Base-by-base conservation (phyloP, 2,797 vertebrate genomes). In the Uromys caudimaculatus region DNA sequence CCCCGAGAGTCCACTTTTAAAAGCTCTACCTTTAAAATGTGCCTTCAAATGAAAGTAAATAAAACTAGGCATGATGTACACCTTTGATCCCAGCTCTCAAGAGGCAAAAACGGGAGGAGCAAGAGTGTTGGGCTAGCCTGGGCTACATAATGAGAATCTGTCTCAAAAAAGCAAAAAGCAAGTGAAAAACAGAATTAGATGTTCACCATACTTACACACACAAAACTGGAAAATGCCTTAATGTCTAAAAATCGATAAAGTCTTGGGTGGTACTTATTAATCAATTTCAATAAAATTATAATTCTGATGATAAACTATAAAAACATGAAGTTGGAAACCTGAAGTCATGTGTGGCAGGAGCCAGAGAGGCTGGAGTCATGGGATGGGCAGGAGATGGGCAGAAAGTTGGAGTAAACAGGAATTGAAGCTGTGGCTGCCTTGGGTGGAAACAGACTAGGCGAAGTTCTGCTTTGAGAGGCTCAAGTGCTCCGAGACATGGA, bases 181-280 rank as follows among this genome's bases (percentile, higher is more conserved):
- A 54, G 76, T n/a, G 50, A 88, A 73, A 88, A 75, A 41, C 41
- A 83, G 58, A 62, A 71, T 60, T 62, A 52, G 47, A 82, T 78
- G 32, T 62, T 78, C 38, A 71, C 21, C 27, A 4, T 10, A 82
- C 19, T 56, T 71, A 54, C 8, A 91, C 54, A 89, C 0, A 69
- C 24, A 86, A 83, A 83, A 62, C 54, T 79, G 23, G 21, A 94
- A 97, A 91, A 75, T 83, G 56, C 16, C 29, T 90, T 64, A 88
- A 90, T 44, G 84, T 67, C 3, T 64, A 84, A 77, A 79, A 89
- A 76, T 13, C 81, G 58, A 44, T 73, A 54, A 85, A 77, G 1
- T 50, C 62, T 87, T 50, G 62, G 76, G 24, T 94, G 3, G 50
- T 60, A 78, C 78, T 91, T 81, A 19, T 21, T 93, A 87, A 92